Evolutionary conservation across 1,140 invertebrate genomes (phyloP).

Genomic region (Pectinophora gossypiella): DNA sequence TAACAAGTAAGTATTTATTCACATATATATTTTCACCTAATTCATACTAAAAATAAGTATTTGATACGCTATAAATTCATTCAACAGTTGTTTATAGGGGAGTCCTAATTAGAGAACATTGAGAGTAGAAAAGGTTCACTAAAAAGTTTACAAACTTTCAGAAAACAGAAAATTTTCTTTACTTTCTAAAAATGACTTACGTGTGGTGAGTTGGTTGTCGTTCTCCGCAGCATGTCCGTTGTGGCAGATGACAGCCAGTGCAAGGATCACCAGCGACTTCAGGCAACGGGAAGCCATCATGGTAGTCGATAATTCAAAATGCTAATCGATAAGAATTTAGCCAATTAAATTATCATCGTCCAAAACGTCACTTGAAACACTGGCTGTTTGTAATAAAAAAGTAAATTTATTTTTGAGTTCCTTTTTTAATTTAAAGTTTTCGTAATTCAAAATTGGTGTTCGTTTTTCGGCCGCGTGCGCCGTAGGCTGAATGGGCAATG

Average conservation of each 20-base stretch:
- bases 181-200: constrained; percentile 37
- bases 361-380: not conserved
- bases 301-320: constrained; percentile 12
- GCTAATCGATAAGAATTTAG: not conserved
- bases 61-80: no score
- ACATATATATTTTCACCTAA: no score
- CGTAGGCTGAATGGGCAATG: constrained; percentile 41
- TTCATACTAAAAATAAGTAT: no score
- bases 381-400: not conserved
- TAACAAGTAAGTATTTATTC: no score
- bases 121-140: no score
- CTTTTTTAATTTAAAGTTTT: not conserved
- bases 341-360: not conserved
- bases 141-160: no score
- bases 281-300: constrained; percentile 37
- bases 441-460: not conserved
- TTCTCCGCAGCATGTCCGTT: constrained; percentile 52
- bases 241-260: constrained; percentile 41
- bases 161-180: no score
- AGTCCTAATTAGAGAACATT: no score
- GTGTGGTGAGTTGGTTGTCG: constrained; percentile 34
- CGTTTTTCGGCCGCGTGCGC: constrained; percentile 53
- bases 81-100: no score
- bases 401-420: not conserved
- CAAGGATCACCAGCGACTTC: constrained; percentile 43